These are phyloP conservation scores for Leptothorax acervorum DNA, from an alignment of 2,888 invertebrate species.

Conservation along the genomic window DNA sequence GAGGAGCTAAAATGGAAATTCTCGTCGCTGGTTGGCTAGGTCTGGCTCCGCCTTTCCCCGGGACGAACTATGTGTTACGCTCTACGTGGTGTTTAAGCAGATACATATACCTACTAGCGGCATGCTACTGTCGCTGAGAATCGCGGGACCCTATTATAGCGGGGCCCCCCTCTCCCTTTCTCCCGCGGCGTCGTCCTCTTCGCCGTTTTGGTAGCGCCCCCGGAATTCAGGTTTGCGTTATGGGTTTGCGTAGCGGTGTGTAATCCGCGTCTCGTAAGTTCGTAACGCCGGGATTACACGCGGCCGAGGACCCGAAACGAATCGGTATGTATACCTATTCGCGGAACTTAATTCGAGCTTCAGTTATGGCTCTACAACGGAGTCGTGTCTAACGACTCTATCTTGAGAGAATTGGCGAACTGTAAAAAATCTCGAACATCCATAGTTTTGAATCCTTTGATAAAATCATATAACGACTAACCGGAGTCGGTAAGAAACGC, in stretches of 20 bases:
- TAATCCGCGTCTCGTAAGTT: slow-evolving; percentile 58
- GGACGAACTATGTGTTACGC: slow-evolving; percentile 65
- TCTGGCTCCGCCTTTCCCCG: slow-evolving; percentile 81
- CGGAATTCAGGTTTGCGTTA: slow-evolving; percentile 50
- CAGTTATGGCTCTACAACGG: slow-evolving; percentile 16
- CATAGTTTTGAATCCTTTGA: neutral
- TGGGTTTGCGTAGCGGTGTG: slow-evolving; percentile 56
- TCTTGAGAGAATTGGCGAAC: neutral
- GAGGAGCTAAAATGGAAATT: slow-evolving; percentile 75
- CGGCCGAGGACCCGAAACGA: slow-evolving; percentile 64
- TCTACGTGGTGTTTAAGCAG: slow-evolving; percentile 70
- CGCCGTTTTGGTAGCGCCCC: slow-evolving; percentile 37
- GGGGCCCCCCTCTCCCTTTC: slow-evolving; percentile 13
- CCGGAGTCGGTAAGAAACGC: neutral
- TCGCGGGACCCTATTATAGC: slow-evolving; percentile 48
- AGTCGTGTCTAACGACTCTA: slow-evolving; percentile 32
- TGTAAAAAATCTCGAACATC: slow-evolving; percentile 9
- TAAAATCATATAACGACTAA: neutral
- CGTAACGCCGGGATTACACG: slow-evolving; percentile 67
- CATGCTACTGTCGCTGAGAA: slow-evolving; percentile 41
- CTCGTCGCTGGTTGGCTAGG: slow-evolving; percentile 80
- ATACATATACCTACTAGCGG: slow-evolving; percentile 62
- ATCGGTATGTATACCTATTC: slow-evolving; percentile 47
- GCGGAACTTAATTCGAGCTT: slow-evolving; percentile 54
- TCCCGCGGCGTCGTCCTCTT: slow-evolving; percentile 32